Conservation (phyloP, 53 echinoderm and acorn worm species). For the Holothuria leucospilota region DNA sequence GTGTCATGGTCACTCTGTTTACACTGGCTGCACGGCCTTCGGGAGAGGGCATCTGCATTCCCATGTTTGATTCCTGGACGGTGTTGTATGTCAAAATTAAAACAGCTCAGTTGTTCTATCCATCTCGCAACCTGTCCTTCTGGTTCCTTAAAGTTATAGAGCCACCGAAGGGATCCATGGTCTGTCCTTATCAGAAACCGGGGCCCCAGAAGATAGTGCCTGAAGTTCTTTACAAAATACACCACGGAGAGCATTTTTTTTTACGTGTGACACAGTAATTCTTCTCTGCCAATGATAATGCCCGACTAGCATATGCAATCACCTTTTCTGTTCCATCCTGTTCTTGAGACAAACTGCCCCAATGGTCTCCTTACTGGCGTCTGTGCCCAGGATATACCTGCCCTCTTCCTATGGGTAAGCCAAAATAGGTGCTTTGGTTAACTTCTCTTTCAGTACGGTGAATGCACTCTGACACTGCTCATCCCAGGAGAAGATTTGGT, state of each 20-base stretch:
- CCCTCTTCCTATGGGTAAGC: constrained; percentile 29
- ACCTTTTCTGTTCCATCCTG: constrained; percentile 45
- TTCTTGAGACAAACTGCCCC: too few relatives aligned
- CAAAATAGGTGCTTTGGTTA: constrained; percentile 47
- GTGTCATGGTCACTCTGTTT: background rate
- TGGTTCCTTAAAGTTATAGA: constrained; percentile 41
- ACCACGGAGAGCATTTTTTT: constrained; percentile 39
- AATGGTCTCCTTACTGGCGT: constrained; percentile 30
- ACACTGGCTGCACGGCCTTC: constrained; percentile 23
- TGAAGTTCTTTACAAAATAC: too few relatives aligned
- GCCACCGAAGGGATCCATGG: constrained; percentile 45
- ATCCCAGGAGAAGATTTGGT: constrained; percentile 28
- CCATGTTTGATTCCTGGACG: constrained; percentile 18
- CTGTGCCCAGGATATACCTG: constrained; percentile 55
- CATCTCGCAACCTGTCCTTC: constrained; percentile 11
- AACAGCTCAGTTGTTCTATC: constrained; percentile 5
- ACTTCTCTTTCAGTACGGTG: constrained; percentile 32
- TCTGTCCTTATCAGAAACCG: constrained; percentile 28
- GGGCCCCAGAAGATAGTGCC: constrained; percentile 44
- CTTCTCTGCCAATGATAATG: constrained; percentile 1
- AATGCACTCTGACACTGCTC: constrained; percentile 46
- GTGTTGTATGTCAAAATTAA: constrained; percentile 23
- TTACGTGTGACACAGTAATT: constrained; percentile 11
- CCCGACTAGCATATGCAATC: constrained; percentile 50
- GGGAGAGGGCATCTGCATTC: constrained; percentile 36